Evolutionary conservation across 2,113 vertebrate species (phyloP).

Genomic region (Chamaea fasciata): DNA sequence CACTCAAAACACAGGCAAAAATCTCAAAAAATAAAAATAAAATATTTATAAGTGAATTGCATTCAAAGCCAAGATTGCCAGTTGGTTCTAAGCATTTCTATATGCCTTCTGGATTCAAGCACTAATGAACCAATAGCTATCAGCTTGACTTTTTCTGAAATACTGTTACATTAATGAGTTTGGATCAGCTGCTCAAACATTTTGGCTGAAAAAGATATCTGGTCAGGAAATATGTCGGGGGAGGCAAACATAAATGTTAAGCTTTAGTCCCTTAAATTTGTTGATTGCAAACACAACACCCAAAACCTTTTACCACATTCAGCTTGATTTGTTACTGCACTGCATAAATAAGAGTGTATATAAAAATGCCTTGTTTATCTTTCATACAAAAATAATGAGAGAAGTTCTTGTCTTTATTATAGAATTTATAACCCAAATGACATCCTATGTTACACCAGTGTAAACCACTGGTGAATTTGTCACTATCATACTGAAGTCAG

Average conservation of each 20-base stretch:
- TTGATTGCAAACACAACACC: constrained; percentile 45
- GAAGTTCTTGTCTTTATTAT: not conserved
- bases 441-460: not conserved
- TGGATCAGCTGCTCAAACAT: constrained; percentile 33
- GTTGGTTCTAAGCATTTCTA: not conserved
- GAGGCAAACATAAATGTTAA: not conserved
- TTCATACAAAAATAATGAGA: not conserved
- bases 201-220: constrained; percentile 15
- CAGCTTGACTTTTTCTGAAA: constrained; percentile 35
- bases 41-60: not conserved
- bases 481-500: constrained; percentile 8
- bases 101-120: constrained; percentile 9
- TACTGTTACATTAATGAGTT: constrained; percentile 42
- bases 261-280: constrained; percentile 37
- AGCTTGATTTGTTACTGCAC: constrained; percentile 25
- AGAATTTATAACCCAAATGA: not conserved
- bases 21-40: not conserved
- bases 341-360: constrained; percentile 16
- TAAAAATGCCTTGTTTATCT: constrained; percentile 27
- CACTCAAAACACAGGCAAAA: not conserved
- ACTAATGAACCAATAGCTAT: constrained; percentile 47
- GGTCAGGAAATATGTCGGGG: not conserved
- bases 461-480: constrained; percentile 30
- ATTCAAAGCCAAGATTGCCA: not conserved
- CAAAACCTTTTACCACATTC: not conserved